Evolutionary conservation across 2,888 invertebrate genomes (phyloP).

Genomic region (Ophion ellenae): DNA sequence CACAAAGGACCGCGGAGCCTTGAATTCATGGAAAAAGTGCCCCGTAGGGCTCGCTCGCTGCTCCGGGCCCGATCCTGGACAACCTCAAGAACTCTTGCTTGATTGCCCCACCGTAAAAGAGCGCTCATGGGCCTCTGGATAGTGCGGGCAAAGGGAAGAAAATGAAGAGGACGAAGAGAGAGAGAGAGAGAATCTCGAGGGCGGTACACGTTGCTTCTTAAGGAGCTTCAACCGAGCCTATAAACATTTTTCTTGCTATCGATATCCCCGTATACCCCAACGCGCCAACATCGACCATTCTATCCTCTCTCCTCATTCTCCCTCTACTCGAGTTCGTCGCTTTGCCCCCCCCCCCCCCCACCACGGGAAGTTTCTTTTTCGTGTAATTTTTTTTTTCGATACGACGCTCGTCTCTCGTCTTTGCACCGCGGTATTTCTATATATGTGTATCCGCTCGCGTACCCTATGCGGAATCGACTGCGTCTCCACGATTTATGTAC

Average conservation of each 20-base stretch:
- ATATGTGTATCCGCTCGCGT: not conserved
- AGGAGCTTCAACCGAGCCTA: conserved; percentile 57
- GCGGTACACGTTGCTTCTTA: conserved; percentile 56
- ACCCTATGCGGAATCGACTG: conserved; percentile 5
- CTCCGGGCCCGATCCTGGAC: conserved; percentile 51
- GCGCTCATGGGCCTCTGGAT: conserved; percentile 9
- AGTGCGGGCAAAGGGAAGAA: conserved; percentile 7
- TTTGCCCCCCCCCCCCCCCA: not conserved
- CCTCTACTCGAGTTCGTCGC: conserved; percentile 28
- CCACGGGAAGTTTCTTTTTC: conserved; percentile 14
- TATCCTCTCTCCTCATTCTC: conserved; percentile 37
- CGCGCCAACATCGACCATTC: conserved; percentile 20
- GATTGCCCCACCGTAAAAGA: conserved; percentile 64
- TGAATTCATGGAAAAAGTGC: conserved; percentile 51
- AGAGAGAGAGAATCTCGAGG: conserved; percentile 66
- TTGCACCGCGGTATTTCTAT: not conserved
- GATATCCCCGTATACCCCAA: conserved; percentile 55
- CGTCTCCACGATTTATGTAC: conserved; percentile 53
- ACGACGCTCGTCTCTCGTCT: not conserved
- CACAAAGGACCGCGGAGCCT: conserved; percentile 11
- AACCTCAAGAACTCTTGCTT: conserved; percentile 57
- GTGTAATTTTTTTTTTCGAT: not conserved
- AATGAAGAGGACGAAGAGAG: conserved; percentile 12
- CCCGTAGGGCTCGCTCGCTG: conserved; percentile 30
- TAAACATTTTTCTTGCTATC: conserved; percentile 68